phyloP scores from a whole-genome alignment of 2,888 invertebrate genomes.

The Tetramorium bicarinatum region DNA sequence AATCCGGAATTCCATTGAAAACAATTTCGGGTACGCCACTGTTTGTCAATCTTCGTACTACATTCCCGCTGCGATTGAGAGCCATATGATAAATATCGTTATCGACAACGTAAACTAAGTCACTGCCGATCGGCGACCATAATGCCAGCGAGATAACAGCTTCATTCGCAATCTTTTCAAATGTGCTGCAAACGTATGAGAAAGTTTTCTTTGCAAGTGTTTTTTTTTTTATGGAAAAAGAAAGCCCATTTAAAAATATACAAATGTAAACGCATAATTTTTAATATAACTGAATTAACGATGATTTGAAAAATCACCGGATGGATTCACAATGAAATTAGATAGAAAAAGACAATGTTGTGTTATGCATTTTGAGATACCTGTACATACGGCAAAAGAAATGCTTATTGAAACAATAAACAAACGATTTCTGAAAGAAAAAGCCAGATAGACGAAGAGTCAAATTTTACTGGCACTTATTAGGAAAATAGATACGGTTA shows the following conservation, averaged over 20 bases:
- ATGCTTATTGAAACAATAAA: background rate
- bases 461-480: background rate
- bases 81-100: conserved; percentile 91
- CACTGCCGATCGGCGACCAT: conserved; percentile 88
- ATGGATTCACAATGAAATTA: background rate
- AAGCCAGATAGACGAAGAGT: too few species aligned
- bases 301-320: background rate
- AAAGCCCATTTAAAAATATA: background rate
- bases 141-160: conserved; percentile 89
- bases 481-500: background rate
- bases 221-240: background rate
- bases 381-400: background rate
- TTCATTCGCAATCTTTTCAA: conserved; percentile 87
- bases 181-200: conserved; percentile 82
- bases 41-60: conserved; percentile 87
- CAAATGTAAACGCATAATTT: background rate
- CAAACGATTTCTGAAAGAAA: conserved; percentile 4
- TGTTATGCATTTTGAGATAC: background rate
- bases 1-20: conserved; percentile 95
- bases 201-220: background rate
- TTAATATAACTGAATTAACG: background rate
- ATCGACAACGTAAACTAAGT: conserved; percentile 89
- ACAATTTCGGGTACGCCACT: conserved; percentile 90
- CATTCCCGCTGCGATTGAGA: conserved; percentile 66
- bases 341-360: background rate